Percentiles rank a stretch among this genome's conserved stretches.
These are phyloP conservation scores for Temnothorax nylanderi DNA, from an alignment of 1,140 invertebrate genomes.

Conservation along the genomic window DNA sequence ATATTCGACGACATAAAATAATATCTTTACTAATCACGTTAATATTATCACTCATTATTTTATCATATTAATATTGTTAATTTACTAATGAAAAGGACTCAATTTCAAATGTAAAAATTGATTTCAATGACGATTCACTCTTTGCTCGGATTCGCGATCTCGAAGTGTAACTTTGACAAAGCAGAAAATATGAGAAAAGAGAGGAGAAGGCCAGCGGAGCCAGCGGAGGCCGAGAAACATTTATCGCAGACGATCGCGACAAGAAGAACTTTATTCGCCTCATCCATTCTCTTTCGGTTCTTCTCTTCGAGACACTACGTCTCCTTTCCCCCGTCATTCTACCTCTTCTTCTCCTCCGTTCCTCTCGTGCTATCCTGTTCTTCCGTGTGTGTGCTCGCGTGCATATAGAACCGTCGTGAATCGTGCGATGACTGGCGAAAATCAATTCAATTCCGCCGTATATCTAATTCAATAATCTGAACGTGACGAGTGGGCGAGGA, in stretches of 20 bases:
- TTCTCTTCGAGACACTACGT: conserved; percentile 23
- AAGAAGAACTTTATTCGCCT: conserved; percentile 23
- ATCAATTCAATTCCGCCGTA: conserved; percentile 83
- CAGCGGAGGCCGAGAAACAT: background rate
- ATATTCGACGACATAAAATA: background rate
- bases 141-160: background rate
- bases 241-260: conserved; percentile 1
- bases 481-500: conserved; percentile 71
- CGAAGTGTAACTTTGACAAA: background rate
- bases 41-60: background rate
- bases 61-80: background rate
- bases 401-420: conserved; percentile 65
- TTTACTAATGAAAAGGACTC: background rate
- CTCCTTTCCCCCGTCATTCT: conserved; percentile 11
- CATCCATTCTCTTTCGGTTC: conserved; percentile 14
- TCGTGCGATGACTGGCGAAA: conserved; percentile 80
- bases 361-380: conserved; percentile 20
- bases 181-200: background rate
- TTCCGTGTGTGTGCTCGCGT: conserved; percentile 27
- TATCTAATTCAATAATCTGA: conserved; percentile 83
- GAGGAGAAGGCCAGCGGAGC: background rate
- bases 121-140: background rate
- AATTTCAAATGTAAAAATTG: background rate
- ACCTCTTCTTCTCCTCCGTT: background rate
- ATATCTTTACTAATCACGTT: background rate